phyloP scores from a whole-genome alignment of 2,888 invertebrate species.

The Hirtodrosophila histrioides region DNA sequence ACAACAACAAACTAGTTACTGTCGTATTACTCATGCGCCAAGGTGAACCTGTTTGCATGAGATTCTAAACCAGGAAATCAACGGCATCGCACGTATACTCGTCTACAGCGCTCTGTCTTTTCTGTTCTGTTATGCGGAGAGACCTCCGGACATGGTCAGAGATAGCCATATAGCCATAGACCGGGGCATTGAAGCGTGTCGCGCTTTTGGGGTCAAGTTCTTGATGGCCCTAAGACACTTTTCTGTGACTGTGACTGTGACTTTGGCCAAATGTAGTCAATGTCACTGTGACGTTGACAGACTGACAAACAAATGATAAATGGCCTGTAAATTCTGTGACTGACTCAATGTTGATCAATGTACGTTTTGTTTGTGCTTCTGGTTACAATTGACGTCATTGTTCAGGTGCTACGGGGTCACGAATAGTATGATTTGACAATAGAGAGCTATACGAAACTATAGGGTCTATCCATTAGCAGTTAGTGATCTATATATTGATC shows the following conservation, averaged over 20 bases:
- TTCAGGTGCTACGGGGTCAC: not conserved
- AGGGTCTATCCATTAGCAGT: too few relatives aligned
- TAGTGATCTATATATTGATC: too few relatives aligned
- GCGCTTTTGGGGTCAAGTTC: conserved; percentile 74
- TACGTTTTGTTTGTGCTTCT: conserved; percentile 3
- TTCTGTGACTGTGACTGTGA: conserved; percentile 6
- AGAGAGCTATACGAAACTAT: too few relatives aligned
- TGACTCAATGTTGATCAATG: conserved; percentile 10
- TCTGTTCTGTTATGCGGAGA: conserved; percentile 24
- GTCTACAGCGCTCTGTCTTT: conserved; percentile 35
- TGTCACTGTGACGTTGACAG: conserved; percentile 48
- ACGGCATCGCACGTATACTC: conserved; percentile 62
- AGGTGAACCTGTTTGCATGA: conserved; percentile 77
- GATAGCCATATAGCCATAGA: conserved; percentile 7
- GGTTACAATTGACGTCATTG: conserved; percentile 33
- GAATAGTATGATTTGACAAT: too few relatives aligned
- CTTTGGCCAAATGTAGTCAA: conserved; percentile 58
- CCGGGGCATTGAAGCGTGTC: conserved; percentile 26
- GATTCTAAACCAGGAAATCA: conserved; percentile 77
- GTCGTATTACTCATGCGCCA: conserved; percentile 73
- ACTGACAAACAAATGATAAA: conserved; percentile 48
- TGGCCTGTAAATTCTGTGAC: conserved; percentile 38
- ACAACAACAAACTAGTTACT: conserved; percentile 41
- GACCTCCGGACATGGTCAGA: conserved; percentile 33
- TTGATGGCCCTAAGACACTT: conserved; percentile 51